Evolutionary conservation across 2,113 vertebrate genomes (phyloP), one percentile per base, ranked within the genome.

Genomic region (Empidonax alnorum): DNA sequence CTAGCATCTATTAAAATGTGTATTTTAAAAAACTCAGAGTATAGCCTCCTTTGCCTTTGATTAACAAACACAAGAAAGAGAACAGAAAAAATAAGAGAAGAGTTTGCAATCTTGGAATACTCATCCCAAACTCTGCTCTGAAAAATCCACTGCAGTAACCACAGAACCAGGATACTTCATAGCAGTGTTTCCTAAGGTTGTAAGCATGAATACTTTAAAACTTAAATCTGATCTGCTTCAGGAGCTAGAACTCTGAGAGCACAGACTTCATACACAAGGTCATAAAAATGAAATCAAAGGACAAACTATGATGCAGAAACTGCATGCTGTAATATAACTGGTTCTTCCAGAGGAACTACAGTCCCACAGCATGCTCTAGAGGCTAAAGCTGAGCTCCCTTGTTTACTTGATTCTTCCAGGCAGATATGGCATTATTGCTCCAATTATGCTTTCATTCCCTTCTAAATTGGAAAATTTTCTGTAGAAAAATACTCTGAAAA

Each of bases 341-440:
- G 22, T 17, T 49, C 22, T 39, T 77, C 30, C 52, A 82, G 35
- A 73, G 46, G 31, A 94, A 75, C 24, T 12, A 37, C 24, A 77
- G 76, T 11, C 7, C 66, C 1, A 2, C 9, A 87, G 77, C 0
- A 0, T 31, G 23, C 56, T 71, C 69, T 37, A 76, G 23, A 83
- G 67, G 61, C 71, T 79, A 41, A 56, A 61, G 33, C 9, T 69
- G 66, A 87, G 21, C 30, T 85, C 24, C 31, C 17, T 24, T 37
- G 41, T 35, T 76, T 63, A 53, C 19, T 39, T 2, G 2, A 24
- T 33, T 68, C 41, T 58, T 59, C 63, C 53, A 50, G 18, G 53
- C 15, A 81, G 37, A 91, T 7, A 50, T 10, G 35, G 56, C 6
- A 55, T 39, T 46, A 85, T 53, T 4, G 1, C 21, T 62, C 4